A percentile compares a stretch with the other conserved stretches of the same genome.
phyloP scores from a whole-genome alignment of 2,797 vertebrate genomes.

The Uromys caudimaculatus region DNA sequence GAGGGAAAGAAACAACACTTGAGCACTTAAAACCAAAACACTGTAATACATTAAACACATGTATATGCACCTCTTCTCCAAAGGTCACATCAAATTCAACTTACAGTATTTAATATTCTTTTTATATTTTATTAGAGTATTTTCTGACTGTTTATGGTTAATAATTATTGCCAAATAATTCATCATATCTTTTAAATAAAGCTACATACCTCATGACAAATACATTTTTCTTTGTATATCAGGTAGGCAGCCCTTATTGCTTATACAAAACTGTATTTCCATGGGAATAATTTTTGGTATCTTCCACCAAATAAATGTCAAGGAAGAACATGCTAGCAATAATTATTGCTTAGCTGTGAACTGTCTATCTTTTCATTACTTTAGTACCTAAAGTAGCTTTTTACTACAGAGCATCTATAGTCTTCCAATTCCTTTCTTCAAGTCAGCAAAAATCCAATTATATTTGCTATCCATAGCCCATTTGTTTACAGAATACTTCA shows the following conservation, averaged over 20 bases:
- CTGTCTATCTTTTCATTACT: not conserved
- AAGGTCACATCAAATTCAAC: not conserved
- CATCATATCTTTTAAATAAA: slow-evolving; percentile 9
- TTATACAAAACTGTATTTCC: not conserved
- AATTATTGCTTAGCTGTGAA: not conserved
- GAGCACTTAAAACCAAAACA: not conserved
- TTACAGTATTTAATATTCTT: not conserved
- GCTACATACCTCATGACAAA: not conserved
- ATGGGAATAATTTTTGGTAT: not conserved
- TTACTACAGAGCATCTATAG: not conserved
- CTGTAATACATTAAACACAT: not conserved
- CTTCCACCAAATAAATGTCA: slow-evolving; percentile 22
- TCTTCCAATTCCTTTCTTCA: not conserved
- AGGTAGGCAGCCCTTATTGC: not conserved
- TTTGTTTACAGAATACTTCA: slow-evolving; percentile 28
- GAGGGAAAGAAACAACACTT: not conserved
- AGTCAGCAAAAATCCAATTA: slow-evolving; percentile 16
- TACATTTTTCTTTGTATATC: not conserved
- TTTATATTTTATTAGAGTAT: not conserved
- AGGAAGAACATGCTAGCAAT: not conserved
- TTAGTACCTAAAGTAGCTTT: slow-evolving; percentile 38
- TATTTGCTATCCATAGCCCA: not conserved
- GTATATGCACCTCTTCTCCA: not conserved
- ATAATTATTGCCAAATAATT: not conserved
- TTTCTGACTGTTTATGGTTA: not conserved